Base-by-base conservation (phyloP, 1,140 invertebrate species). In the Nymphalis io region DNA sequence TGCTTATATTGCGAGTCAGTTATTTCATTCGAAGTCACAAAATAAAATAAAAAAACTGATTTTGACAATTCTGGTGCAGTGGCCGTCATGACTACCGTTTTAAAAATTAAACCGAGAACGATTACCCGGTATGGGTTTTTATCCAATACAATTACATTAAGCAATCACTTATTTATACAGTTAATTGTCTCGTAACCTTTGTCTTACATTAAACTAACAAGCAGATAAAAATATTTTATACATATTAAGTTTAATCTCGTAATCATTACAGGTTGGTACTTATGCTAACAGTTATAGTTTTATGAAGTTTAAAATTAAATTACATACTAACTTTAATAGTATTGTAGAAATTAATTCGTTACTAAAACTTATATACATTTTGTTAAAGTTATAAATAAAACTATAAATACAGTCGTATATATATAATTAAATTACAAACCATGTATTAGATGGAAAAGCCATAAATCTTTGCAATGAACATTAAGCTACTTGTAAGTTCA, bases 1-100 rank as follows among this genome's bases (percentile, higher is more conserved):
- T 94, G 93, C 74, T 93, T 93, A 82, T 93, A 94, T 78, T 93
- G 93, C 48, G 86, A 92, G 82, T 93, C 94, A 87, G 89, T 95
- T 85, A 83, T 93, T 87, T 93, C 95, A 61, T 95, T 95, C 5
- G 95, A 95, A n/a, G 95, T 95, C 46, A 96, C 96, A 88, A 97
- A 96, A 84, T 97, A 96, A 90, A 96, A n/a, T n/a, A n/a, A 97
- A 92, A 96, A 97, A 88, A 97, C 96, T 58, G 95, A 95, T 87
- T 96, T 96, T 79, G 92, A 90, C 88, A 96, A 94, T 85, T 93
- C 93, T 80, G 94, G 93, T 90, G 96, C 95, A 87, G 95, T 94
- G 92, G 96, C 95, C 83, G 95, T 95, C 85, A 96, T 94, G 93
- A 96, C 95, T 96, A 96, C 96, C 83, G 83, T 82, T 90, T 88